These are phyloP conservation scores for Cerastoderma edule DNA, from an alignment of 2,888 invertebrate genomes.

Conservation along the genomic window DNA sequence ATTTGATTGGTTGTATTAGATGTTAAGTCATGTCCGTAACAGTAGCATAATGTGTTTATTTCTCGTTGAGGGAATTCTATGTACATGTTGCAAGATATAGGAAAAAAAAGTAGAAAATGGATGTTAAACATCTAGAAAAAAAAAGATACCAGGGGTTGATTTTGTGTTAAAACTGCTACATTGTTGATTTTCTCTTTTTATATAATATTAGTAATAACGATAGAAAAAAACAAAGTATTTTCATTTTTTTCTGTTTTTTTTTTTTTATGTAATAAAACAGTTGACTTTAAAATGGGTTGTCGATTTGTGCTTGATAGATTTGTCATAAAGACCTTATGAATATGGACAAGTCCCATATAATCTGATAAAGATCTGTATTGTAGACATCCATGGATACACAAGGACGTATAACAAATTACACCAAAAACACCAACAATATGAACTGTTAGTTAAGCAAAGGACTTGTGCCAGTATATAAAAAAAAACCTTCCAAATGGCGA, in stretches of 20 bases:
- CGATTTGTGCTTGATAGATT: constrained; percentile 4
- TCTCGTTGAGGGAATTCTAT: constrained; percentile 23
- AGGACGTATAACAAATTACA: no score
- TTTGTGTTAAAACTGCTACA: constrained; percentile 13
- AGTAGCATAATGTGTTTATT: constrained; percentile 19
- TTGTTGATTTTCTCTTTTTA: constrained; percentile 18
- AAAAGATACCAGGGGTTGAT: neutral
- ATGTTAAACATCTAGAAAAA: constrained; percentile 27
- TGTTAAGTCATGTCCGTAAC: constrained; percentile 18
- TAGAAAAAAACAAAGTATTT: constrained; percentile 4
- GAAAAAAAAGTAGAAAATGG: constrained; percentile 12
- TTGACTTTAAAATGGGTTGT: constrained; percentile 22
- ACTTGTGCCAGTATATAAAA: no score
- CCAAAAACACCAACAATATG: no score
- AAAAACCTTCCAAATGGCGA: no score
- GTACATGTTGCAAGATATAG: constrained; percentile 29
- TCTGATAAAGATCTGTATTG: no score
- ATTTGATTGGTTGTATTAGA: constrained; percentile 20
- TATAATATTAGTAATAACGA: constrained; percentile 19
- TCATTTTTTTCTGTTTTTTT: constrained; percentile 9
- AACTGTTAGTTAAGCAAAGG: no score
- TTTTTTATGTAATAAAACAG: constrained; percentile 25
- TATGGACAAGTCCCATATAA: no score
- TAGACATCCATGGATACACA: no score
- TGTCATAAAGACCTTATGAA: no score